Evolutionary conservation across 1,140 invertebrate species (phyloP).

Genomic region (Drosophila lacteicornis): DNA sequence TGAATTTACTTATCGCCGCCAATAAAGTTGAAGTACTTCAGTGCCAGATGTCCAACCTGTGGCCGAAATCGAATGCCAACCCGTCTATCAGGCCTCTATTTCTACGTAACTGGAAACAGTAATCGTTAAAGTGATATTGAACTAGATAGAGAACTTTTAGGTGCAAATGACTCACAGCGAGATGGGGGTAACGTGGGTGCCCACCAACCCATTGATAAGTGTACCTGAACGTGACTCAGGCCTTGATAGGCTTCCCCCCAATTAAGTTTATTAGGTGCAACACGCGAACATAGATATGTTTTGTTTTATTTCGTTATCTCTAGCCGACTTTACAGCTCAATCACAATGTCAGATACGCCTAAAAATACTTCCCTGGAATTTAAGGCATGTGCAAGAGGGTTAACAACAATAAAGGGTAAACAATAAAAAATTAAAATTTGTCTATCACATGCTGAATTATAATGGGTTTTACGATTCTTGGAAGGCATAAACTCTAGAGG

Average conservation of each 20-base stretch:
- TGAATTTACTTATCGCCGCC: slow-evolving; percentile 24
- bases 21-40: slow-evolving; percentile 20
- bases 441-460: background rate
- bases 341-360: background rate
- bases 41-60: slow-evolving; percentile 3
- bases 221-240: slow-evolving; percentile 19
- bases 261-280: background rate
- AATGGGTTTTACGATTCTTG: background rate
- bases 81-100: slow-evolving; percentile 23
- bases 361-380: slow-evolving; percentile 5
- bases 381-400: background rate
- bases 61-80: slow-evolving; percentile 19
- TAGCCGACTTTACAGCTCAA: background rate
- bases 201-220: slow-evolving; percentile 22
- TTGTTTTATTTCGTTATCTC: background rate
- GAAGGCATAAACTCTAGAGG: background rate
- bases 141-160: background rate
- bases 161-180: slow-evolving; percentile 33
- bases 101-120: slow-evolving; percentile 13
- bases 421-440: background rate
- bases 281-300: slow-evolving; percentile 19
- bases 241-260: slow-evolving; percentile 18
- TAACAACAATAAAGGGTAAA: background rate
- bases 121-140: background rate
- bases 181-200: slow-evolving; percentile 4